A percentile compares a stretch with the other conserved stretches of the same genome.
These are phyloP conservation scores for Himalopsyche kuldschensis DNA, from an alignment of 2,888 invertebrate genomes.

Conservation along the genomic window DNA sequence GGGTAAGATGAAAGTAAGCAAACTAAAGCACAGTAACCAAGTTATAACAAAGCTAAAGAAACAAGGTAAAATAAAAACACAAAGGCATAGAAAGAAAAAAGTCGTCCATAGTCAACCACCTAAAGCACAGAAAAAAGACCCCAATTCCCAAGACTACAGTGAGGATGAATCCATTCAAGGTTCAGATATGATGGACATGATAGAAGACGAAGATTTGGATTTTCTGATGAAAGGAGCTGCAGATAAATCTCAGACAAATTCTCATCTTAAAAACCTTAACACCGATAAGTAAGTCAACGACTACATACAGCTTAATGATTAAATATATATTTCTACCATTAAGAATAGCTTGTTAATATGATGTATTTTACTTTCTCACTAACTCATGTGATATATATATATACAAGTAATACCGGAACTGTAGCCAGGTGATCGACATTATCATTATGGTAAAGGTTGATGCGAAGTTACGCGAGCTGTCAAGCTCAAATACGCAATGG, in stretches of 20 bases:
- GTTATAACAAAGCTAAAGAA: slow-evolving; percentile 61
- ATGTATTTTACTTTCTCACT: no score
- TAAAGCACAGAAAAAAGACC: slow-evolving; percentile 42
- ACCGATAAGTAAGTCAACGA: slow-evolving; percentile 42
- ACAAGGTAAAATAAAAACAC: slow-evolving; percentile 57
- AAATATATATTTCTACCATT: no score
- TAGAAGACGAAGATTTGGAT: slow-evolving; percentile 60
- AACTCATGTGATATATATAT: no score
- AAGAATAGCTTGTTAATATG: no score
- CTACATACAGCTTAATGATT: no score
- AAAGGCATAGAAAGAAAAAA: slow-evolving; percentile 51
- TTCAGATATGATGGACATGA: slow-evolving; percentile 62
- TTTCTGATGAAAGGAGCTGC: slow-evolving; percentile 50
- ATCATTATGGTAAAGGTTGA: no score
- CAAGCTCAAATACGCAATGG: no score
- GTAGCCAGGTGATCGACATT: no score
- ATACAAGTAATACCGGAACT: no score
- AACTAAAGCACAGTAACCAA: slow-evolving; percentile 60
- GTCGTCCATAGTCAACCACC: slow-evolving; percentile 42
- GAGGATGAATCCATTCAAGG: slow-evolving; percentile 54
- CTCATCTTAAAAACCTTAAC: slow-evolving; percentile 51
- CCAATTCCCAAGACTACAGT: slow-evolving; percentile 46
- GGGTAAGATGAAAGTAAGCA: slow-evolving; percentile 58
- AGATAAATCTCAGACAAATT: background rate
- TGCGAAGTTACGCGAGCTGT: no score